Base-by-base conservation (phyloP, 1,140 invertebrate genomes). In the Hylaeus volcanicus region DNA sequence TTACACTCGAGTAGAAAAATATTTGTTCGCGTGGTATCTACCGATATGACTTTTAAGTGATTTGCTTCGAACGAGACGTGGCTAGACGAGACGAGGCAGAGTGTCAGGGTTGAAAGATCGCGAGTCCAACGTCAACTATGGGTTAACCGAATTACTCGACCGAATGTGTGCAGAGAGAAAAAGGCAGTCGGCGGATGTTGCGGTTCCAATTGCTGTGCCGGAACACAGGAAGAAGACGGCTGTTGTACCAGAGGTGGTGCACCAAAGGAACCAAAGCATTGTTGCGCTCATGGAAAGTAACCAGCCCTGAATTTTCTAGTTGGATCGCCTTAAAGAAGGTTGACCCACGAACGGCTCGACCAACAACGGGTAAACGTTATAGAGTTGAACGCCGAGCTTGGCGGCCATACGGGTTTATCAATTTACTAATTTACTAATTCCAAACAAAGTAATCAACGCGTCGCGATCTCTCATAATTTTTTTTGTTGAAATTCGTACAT, bases 161-260 rank as follows among this genome's bases (percentile, higher is more conserved):
- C 78, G 51, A 85, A 84, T 90, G 79, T 80, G 70, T 80, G 70
- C 83, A 90, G 87, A 88, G 88, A 85, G 73, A 85, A 60, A 81
- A 85, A 86, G 45, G 43, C 63, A 55, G n/a, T 66, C 1, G 83
- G 81, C 64, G 88, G 88, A 77, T 88, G 88, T 81, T 89, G 88
- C 73, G 88, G 86, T 45, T 81, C 89, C n/a, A 88, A 85, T 64
- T 90, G 89, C 77, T 90, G 89, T 68, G 39, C 87, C 15, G 88
- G 80, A 53, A 83, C 79, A 39, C 83, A 84, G 37, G 87, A 85
- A 43, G 75, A 88, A 43, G 84, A 82, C 26, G 88, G 88, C 48
- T 87, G 89, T 76, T 90, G 89, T 79, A 79, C 64, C 15, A 63
- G 72, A 61, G 66, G 68, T 66, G 70, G 64, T 55, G 39, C 64